Evolutionary conservation across 1,140 invertebrate species (phyloP).

Genomic region (Heliconius nattereri): DNA sequence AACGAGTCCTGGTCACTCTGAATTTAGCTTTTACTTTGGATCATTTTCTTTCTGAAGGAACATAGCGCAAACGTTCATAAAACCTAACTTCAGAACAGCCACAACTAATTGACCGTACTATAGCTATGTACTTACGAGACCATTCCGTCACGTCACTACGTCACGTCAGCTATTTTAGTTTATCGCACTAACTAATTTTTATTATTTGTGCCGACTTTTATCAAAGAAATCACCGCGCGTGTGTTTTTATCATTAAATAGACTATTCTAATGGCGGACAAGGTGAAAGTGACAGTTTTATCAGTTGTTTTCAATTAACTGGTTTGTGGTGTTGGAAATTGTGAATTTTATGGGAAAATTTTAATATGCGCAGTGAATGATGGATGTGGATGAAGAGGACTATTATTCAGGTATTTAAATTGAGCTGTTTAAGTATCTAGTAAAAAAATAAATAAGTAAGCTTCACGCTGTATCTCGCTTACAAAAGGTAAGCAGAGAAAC

Average conservation of each 20-base stretch:
- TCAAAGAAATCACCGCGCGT: conserved; percentile 32
- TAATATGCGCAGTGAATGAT: conserved; percentile 22
- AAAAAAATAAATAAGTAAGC: no score
- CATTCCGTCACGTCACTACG: conserved; percentile 4
- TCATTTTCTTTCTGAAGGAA: no score
- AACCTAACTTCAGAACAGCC: no score
- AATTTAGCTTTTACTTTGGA: no score
- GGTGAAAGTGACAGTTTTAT: conserved; percentile 15
- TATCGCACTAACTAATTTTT: conserved; percentile 2
- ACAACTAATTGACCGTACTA: no score
- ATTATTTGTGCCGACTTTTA: conserved; percentile 18
- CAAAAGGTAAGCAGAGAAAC: no score
- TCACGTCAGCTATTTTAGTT: conserved; percentile 25
- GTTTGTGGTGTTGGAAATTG: not conserved
- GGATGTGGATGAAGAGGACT: conserved; percentile 41
- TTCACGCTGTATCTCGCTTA: no score
- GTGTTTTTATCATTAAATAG: conserved; percentile 16
- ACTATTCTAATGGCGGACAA: conserved; percentile 17
- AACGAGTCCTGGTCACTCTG: no score
- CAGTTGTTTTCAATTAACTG: conserved; percentile 11
- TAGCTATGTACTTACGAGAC: conserved; percentile 18
- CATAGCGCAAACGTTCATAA: no score
- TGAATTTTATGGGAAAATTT: conserved; percentile 7
- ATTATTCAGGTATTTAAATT: conserved; percentile 31
- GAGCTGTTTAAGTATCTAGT: not conserved